phyloP scores from a whole-genome alignment of 2,888 invertebrate genomes.

The Eilema griseolum region DNA sequence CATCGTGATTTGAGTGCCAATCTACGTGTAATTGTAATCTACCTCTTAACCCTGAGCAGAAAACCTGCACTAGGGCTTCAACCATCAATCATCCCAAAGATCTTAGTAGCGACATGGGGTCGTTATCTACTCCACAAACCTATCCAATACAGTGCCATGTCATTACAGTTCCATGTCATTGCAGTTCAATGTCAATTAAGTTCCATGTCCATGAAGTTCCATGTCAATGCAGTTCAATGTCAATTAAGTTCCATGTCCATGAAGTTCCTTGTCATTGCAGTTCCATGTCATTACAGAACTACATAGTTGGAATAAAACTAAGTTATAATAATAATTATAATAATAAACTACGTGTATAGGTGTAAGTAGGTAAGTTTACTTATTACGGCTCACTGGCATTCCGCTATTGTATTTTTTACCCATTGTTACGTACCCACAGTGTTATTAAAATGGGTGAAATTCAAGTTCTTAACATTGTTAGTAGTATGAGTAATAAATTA shows the following conservation, averaged over 20 bases:
- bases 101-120: no score
- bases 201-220: no score
- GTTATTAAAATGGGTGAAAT: constrained; percentile 8
- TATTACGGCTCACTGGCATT: constrained; percentile 10
- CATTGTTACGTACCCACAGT: constrained; percentile 9
- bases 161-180: background rate
- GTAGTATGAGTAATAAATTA: constrained; percentile 2
- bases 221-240: no score
- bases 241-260: no score
- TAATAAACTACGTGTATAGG: background rate
- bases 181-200: background rate
- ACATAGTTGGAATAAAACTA: background rate
- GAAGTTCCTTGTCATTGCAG: no score
- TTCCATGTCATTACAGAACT: background rate
- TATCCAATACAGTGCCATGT: background rate
- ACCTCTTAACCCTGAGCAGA: no score
- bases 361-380: constrained; percentile 4
- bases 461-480: constrained; percentile 11
- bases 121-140: no score
- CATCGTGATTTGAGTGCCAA: no score
- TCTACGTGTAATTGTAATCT: no score
- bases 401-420: constrained; percentile 11
- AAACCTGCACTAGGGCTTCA: no score
- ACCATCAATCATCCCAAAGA: no score
- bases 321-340: constrained; percentile 6